Conservation (phyloP, 1,140 invertebrate genomes). For the Camponotus pennsylvanicus region DNA sequence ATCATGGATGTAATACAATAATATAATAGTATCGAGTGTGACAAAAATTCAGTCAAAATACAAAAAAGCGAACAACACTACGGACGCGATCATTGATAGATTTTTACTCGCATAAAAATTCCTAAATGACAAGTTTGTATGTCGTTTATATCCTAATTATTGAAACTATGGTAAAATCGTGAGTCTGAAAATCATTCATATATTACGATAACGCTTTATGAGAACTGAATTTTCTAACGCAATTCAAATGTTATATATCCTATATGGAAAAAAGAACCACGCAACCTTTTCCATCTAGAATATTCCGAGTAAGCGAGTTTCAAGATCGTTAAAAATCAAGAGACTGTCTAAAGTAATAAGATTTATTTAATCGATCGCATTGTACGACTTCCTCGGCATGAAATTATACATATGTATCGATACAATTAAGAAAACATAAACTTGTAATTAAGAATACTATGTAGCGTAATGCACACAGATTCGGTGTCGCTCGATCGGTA, state of each 20-base stretch:
- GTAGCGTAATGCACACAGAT: constrained; percentile 65
- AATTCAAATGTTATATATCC: constrained; percentile 6
- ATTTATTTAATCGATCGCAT: constrained; percentile 45
- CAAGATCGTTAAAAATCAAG: constrained; percentile 12
- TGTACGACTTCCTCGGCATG: constrained; percentile 43
- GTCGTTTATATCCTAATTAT: constrained; percentile 28
- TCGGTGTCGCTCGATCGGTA: constrained; percentile 57
- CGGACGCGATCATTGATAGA: constrained; percentile 3
- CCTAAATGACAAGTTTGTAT: constrained; percentile 12
- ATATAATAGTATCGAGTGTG: not conserved
- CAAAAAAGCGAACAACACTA: not conserved
- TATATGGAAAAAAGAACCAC: constrained; percentile 7
- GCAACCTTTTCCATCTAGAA: constrained; percentile 20
- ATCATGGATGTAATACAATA: not conserved
- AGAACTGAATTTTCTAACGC: constrained; percentile 37
- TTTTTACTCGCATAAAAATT: not conserved
- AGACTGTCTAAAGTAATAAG: constrained; percentile 57
- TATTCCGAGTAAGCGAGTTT: constrained; percentile 7
- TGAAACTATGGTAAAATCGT: not conserved
- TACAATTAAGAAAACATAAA: constrained; percentile 67
- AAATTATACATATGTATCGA: constrained; percentile 66
- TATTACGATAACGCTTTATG: constrained; percentile 16
- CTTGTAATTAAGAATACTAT: constrained; percentile 65
- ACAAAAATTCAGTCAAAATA: not conserved
- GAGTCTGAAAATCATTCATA: not conserved